Percentiles rank a stretch among this genome's conserved stretches.
Conservation (phyloP, 2,888 invertebrate genomes). For the Fragum sueziense region DNA sequence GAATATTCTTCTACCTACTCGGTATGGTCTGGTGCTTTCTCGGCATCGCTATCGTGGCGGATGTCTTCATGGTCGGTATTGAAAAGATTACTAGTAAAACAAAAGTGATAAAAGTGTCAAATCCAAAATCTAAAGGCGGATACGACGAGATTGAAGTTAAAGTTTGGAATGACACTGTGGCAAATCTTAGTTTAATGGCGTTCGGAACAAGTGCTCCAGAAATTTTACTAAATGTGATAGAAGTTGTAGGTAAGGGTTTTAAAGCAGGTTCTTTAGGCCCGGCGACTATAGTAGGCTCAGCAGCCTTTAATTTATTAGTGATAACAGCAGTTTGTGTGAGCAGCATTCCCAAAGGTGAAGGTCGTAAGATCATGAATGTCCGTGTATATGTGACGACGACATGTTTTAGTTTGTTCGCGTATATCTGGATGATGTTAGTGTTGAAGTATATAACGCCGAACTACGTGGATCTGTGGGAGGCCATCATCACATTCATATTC, state of each 20-base stretch:
- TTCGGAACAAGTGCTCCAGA: slow-evolving; percentile 85
- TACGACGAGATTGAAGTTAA: slow-evolving; percentile 84
- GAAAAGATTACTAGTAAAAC: slow-evolving; percentile 85
- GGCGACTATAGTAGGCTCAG: slow-evolving; percentile 85
- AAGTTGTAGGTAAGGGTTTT: slow-evolving; percentile 82
- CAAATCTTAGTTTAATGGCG: slow-evolving; percentile 85
- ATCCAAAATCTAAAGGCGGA: slow-evolving; percentile 66
- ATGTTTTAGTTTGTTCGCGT: slow-evolving; percentile 84
- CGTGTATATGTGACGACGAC: slow-evolving; percentile 83
- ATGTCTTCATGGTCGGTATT: slow-evolving; percentile 86
- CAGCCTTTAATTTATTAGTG: slow-evolving; percentile 85
- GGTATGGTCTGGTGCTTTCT: slow-evolving; percentile 85
- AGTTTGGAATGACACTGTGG: slow-evolving; percentile 85
- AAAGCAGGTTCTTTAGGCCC: slow-evolving; percentile 84
- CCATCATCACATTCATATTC: slow-evolving; percentile 84
- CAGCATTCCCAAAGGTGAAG: slow-evolving; percentile 82
- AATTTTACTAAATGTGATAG: slow-evolving; percentile 84
- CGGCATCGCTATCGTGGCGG: slow-evolving; percentile 86
- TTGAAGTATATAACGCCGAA: slow-evolving; percentile 82
- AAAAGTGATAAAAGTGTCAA: slow-evolving; percentile 81
- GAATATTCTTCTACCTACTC: slow-evolving; percentile 83
- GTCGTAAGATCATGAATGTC: slow-evolving; percentile 82
- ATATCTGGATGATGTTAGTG: slow-evolving; percentile 85
- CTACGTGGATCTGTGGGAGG: slow-evolving; percentile 85
- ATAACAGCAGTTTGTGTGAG: slow-evolving; percentile 85